Conservation (phyloP, 1,140 invertebrate species). For the Laupala kohalensis region DNA sequence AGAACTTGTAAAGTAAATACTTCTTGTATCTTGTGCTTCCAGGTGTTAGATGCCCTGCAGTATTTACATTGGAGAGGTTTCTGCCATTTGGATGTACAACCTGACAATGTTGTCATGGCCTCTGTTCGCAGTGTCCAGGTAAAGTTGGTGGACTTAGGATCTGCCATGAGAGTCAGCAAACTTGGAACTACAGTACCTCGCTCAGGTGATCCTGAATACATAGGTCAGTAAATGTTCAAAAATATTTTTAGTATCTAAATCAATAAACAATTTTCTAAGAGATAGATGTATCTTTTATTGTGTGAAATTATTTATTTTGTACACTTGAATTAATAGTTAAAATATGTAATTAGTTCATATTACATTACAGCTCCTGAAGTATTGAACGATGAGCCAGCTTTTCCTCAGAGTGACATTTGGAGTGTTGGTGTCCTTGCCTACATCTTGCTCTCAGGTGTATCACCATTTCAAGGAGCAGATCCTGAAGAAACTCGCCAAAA, state of each 20-base stretch:
- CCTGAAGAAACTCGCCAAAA: constrained; percentile 80
- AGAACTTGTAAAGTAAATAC: too few species aligned
- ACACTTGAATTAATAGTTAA: too few species aligned
- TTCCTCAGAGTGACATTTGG: constrained; percentile 91
- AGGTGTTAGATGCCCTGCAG: constrained; percentile 74
- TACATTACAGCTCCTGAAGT: constrained; percentile 82
- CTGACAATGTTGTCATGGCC: constrained; percentile 92
- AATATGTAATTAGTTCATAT: too few species aligned
- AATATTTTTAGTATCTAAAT: too few species aligned
- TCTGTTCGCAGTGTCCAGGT: constrained; percentile 72
- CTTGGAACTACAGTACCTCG: constrained; percentile 53
- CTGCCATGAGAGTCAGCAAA: constrained; percentile 65
- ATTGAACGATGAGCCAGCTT: constrained; percentile 69
- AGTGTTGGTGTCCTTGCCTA: constrained; percentile 85
- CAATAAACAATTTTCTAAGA: too few species aligned
- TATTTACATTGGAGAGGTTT: constrained; percentile 88
- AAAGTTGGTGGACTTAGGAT: constrained; percentile 86
- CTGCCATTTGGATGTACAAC: constrained; percentile 86
- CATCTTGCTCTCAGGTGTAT: constrained; percentile 83
- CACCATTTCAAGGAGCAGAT: constrained; percentile 76
- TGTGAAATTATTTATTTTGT: too few species aligned
- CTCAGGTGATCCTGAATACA: constrained; percentile 57
- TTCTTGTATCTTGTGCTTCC: constrained; percentile 2
- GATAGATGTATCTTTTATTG: too few species aligned
- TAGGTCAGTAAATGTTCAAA: too few species aligned